Base-by-base conservation (phyloP, 2,113 vertebrate genomes). In the Ellobius talpinus region DNA sequence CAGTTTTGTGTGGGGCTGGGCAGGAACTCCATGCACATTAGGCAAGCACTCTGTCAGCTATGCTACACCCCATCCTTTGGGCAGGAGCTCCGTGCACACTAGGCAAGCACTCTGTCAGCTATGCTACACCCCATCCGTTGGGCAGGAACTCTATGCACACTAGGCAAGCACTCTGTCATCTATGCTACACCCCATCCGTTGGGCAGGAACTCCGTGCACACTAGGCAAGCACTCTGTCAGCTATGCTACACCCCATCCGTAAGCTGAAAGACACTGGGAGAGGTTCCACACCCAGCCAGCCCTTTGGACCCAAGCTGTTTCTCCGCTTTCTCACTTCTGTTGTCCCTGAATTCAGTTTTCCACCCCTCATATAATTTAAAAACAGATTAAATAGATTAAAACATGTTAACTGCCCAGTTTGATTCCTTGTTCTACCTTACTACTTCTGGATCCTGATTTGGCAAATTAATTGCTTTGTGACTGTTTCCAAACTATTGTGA, bases 371-470 rank as follows among this genome's bases (percentile, higher is more conserved):
- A 86, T 74, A 72, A 76, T 72, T 87, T 72, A 7, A 63, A 65
- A 90, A 70, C 65, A 78, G 52, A 81, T 70, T 76, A 89, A 39
- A 86, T 52, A 42, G 33, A 72, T 78, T 82, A 87, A 23, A 68
- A 52, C 84, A 11, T 86, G 58, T 74, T 85, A 92, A 17, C 45
- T 84, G 73, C 19, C 91, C 90, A 36, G 45, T 94, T 12, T 92
- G 82, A 86, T 95, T 96, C 42, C 39, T 96, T 78, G 13, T 96
- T 90, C 76, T 92, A 58, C 47, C 68, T 82, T 16, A 87, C 74
- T 85, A 42, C 45, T 42, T 95, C 42, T 66, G 73, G 93, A 52
- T 96, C 55, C 36, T 88, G 55, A 45, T 31, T 66, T 63, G 68
- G 36, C 47, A 85, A 50, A 92, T 79, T 45, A 72, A 73, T 87